Conservation (phyloP, 1,140 invertebrate genomes). For the Drosophila mojavensis region DNA sequence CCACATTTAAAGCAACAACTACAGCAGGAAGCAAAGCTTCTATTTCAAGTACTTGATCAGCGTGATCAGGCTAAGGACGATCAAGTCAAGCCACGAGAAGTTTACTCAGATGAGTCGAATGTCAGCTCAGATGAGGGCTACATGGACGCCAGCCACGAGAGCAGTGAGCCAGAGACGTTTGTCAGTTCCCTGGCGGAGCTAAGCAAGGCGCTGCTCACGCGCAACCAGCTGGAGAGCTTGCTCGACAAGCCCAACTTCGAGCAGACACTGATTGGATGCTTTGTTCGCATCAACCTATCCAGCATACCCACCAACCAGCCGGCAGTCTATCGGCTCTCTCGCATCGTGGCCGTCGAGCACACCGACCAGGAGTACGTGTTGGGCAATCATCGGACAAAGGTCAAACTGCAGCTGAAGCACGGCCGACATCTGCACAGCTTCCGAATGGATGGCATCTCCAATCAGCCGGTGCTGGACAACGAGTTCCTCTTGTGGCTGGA, state of each 20-base stretch:
- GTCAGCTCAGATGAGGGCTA: not conserved
- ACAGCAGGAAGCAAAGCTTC: not conserved
- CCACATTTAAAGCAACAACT: not conserved
- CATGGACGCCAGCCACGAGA: not conserved
- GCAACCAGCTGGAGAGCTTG: conserved; percentile 35
- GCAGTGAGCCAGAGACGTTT: not conserved
- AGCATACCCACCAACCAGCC: not conserved
- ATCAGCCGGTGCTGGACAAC: conserved; percentile 6
- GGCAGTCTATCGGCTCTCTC: conserved; percentile 18
- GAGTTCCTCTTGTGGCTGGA: conserved; percentile 42
- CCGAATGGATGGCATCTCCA: conserved; percentile 44
- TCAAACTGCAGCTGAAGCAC: conserved; percentile 15
- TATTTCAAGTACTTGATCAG: too few species aligned
- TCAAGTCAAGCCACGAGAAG: too few species aligned
- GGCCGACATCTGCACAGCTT: not conserved
- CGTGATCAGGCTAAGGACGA: too few species aligned
- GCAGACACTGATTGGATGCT: conserved; percentile 38
- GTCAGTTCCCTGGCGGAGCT: conserved; percentile 24
- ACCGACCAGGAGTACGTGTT: conserved; percentile 13
- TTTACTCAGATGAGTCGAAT: too few species aligned
- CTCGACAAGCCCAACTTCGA: conserved; percentile 52
- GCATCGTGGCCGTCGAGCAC: conserved; percentile 14
- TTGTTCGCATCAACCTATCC: conserved; percentile 36
- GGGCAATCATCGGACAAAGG: conserved; percentile 19
- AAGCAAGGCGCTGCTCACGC: conserved; percentile 29